Evolutionary conservation across 1,140 invertebrate genomes (phyloP), one percentile per base, ranked within the genome.

Genomic region (Rhopalosiphum maidis): DNA sequence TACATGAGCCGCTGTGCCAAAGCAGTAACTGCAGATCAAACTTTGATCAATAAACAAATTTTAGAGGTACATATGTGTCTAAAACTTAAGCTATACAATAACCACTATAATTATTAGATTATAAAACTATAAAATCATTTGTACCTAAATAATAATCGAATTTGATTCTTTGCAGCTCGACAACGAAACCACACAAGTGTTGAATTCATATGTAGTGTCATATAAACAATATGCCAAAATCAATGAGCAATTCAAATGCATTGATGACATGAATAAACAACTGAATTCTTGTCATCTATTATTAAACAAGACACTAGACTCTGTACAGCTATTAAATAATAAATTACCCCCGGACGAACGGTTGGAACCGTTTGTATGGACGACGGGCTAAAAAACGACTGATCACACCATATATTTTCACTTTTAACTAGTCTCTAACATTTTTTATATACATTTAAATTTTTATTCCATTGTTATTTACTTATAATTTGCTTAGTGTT

Each of bases 301-400:
- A 91, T 96, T 99, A 15, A 98, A 98, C 95, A 97, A 98, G 95
- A 98, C 98, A 18, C 95, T 99, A 1, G 98, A 98, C 94, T 97
- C 97, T 89, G 96, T 99, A 94, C 98, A 99, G 94, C 96, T 96
- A 8, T 95, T 99, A 37, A 99, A 99, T 95, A 97, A 97, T 95
- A 95, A 97, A 77, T 95, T 99, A 55, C 98, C 98, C 15, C 95
- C 97, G 87, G 97, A 98, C 55, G 97, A 98, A 94, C 96, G 98
- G 68, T 95, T 99, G 37, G 98, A 99, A 95, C 97, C 98, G 1
- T 99, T 99, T 95, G 97, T 98, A 22, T 98, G 98, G 98, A 98
- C 97, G 18, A 98, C 97, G 88, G 97, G 97, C 95, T 97, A 95
- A 96, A 91, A 25, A 22, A 30, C 8, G 6, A 90, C 23, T 68